phyloP scores from a whole-genome alignment of 92 coral and sea anemone genomes.

The Porites evermanni region DNA sequence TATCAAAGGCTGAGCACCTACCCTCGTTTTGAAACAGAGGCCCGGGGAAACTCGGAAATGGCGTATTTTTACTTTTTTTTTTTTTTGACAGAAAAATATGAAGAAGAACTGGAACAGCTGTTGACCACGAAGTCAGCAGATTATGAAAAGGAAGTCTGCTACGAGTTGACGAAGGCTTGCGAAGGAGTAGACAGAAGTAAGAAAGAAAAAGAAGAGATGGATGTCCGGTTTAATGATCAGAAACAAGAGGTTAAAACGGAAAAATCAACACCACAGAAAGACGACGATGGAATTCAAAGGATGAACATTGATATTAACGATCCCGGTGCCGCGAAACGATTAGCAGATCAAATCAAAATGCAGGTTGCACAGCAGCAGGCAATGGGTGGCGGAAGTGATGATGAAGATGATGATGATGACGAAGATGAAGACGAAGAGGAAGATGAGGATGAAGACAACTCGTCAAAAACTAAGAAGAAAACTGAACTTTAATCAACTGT shows the following conservation, averaged over 20 bases:
- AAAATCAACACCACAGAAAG: background rate
- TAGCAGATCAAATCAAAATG: conserved; percentile 90
- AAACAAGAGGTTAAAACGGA: conserved; percentile 59
- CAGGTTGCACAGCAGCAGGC: conserved; percentile 69
- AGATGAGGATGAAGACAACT: conserved; percentile 49
- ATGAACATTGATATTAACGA: conserved; percentile 94
- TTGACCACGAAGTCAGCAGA: conserved; percentile 61
- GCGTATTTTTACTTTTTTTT: background rate
- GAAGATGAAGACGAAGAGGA: conserved; percentile 67
- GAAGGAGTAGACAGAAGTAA: conserved; percentile 96
- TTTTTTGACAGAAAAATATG: conserved; percentile 77
- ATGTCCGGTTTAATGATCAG: conserved; percentile 81
- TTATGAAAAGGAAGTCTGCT: conserved; percentile 87
- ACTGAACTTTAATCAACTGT: conserved; percentile 32
- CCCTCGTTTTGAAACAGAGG: too few species aligned
- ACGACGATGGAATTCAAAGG: conserved; percentile 77
- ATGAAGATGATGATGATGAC: conserved; percentile 67
- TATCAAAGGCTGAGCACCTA: too few species aligned
- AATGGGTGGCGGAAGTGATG: conserved; percentile 54
- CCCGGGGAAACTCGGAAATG: background rate
- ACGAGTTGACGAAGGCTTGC: conserved; percentile 89
- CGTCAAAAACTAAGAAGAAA: conserved; percentile 34
- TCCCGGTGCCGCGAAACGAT: conserved; percentile 81
- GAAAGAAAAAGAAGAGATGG: conserved; percentile 90
- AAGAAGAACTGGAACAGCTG: conserved; percentile 89